phyloP scores from a whole-genome alignment of 2,113 vertebrate species.

The Aspidoscelis tigris region DNA sequence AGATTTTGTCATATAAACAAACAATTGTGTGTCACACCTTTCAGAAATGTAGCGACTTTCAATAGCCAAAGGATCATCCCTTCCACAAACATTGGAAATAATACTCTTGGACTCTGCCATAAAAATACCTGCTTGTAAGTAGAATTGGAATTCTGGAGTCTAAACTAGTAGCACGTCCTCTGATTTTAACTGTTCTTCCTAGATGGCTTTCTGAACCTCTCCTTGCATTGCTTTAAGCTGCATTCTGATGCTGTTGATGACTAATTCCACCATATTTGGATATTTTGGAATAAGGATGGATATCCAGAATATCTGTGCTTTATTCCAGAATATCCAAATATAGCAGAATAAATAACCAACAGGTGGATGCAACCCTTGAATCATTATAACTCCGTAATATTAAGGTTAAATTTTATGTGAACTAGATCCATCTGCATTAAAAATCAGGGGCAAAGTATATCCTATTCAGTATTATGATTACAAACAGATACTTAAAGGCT shows the following conservation, averaged over 20 bases:
- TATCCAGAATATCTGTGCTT: too few relatives aligned
- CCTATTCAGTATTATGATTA: neutral
- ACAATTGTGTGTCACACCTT: neutral
- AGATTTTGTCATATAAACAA: constrained; percentile 6
- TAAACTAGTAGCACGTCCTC: neutral
- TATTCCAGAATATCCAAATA: too few relatives aligned
- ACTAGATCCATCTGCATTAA: too few relatives aligned
- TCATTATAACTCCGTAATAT: too few relatives aligned
- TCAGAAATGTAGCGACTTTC: neutral
- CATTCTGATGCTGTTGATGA: too few relatives aligned
- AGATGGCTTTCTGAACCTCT: constrained; percentile 2
- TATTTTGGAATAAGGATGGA: too few relatives aligned
- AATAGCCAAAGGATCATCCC: neutral
- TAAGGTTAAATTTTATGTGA: too few relatives aligned
- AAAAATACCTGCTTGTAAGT: neutral
- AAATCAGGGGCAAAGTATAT: too few relatives aligned
- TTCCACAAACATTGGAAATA: neutral
- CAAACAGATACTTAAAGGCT: neutral
- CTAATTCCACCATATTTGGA: too few relatives aligned
- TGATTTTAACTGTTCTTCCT: neutral
- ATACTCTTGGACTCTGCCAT: neutral
- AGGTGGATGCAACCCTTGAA: too few relatives aligned
- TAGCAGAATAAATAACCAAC: too few relatives aligned
- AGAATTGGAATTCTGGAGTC: neutral
- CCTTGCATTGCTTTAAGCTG: neutral